Conservation (phyloP, 2,113 vertebrate genomes). For the Nesospiza acunhae region DNA sequence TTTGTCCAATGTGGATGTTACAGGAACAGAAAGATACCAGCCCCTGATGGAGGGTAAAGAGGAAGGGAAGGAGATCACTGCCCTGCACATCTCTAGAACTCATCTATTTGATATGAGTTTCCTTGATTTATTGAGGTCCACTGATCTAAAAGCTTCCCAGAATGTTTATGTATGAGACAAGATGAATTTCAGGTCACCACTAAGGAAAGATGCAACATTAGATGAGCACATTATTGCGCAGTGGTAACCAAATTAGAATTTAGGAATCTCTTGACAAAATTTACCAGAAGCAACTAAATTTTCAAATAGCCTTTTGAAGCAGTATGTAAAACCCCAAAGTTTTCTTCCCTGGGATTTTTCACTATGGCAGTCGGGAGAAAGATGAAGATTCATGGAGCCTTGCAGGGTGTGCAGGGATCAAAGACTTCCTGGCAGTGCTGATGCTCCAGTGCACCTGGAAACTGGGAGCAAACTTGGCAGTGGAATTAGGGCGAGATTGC, state of each 20-base stretch:
- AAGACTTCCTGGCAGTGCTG: not conserved
- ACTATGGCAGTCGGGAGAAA: not conserved
- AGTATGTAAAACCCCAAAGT: not conserved
- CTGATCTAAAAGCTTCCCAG: not conserved
- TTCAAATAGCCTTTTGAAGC: not conserved
- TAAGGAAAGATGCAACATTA: not conserved
- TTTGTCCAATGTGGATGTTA: not conserved
- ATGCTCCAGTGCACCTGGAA: not conserved
- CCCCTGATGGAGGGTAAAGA: not conserved
- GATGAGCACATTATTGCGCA: not conserved
- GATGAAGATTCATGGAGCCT: not conserved
- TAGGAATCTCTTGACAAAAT: not conserved
- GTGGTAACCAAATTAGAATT: not conserved
- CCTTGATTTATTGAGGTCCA: not conserved
- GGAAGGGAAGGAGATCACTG: not conserved
- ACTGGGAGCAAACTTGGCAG: not conserved
- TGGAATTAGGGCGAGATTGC: not conserved
- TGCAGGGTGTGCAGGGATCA: not conserved
- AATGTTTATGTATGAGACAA: not conserved
- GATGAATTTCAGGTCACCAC: not conserved
- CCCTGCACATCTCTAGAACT: not conserved
- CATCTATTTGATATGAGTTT: not conserved
- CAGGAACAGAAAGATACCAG: not conserved
- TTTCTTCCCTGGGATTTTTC: not conserved
- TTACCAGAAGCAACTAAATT: not conserved